Evolutionary conservation across 2,797 vertebrate genomes (phyloP).

Genomic region (Acanthis flammea): DNA sequence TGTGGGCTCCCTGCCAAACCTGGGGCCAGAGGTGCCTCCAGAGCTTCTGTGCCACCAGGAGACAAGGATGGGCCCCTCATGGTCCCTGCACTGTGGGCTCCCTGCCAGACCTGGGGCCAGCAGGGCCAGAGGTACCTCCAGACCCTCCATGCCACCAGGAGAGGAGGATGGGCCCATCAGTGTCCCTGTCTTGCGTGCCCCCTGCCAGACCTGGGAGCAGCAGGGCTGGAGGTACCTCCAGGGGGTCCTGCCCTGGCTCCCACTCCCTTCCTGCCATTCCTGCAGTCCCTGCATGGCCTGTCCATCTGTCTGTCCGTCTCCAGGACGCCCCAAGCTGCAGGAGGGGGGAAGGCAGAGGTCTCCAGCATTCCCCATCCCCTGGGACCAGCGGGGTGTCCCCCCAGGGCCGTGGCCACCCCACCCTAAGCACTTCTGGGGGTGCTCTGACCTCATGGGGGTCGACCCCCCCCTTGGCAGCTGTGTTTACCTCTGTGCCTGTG

Average conservation of each 20-base stretch:
- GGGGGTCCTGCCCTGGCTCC: not conserved
- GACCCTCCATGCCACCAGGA: too few relatives aligned
- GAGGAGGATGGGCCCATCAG: too few relatives aligned
- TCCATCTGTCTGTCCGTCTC: fast-evolving
- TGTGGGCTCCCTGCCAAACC: too few relatives aligned
- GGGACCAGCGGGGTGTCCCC: fast-evolving
- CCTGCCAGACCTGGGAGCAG: too few relatives aligned
- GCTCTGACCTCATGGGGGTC: not conserved
- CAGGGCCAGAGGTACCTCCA: too few relatives aligned
- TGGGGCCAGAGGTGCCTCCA: too few relatives aligned
- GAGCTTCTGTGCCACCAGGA: too few relatives aligned
- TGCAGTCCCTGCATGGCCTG: not conserved
- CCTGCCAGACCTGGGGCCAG: too few relatives aligned
- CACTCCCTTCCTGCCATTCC: fast-evolving
- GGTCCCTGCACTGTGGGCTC: too few relatives aligned
- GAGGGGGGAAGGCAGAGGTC: not conserved
- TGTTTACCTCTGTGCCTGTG: not conserved
- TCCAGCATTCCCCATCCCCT: fast-evolving
- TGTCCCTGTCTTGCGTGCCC: too few relatives aligned
- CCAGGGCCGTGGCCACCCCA: not conserved
- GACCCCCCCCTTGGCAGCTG: not conserved
- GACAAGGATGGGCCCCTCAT: too few relatives aligned
- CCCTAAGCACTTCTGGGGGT: not conserved
- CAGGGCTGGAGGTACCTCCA: not conserved
- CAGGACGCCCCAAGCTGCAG: not conserved